These are phyloP conservation scores for Hetaerina titia DNA, from an alignment of 2,888 invertebrate species.

Conservation along the genomic window DNA sequence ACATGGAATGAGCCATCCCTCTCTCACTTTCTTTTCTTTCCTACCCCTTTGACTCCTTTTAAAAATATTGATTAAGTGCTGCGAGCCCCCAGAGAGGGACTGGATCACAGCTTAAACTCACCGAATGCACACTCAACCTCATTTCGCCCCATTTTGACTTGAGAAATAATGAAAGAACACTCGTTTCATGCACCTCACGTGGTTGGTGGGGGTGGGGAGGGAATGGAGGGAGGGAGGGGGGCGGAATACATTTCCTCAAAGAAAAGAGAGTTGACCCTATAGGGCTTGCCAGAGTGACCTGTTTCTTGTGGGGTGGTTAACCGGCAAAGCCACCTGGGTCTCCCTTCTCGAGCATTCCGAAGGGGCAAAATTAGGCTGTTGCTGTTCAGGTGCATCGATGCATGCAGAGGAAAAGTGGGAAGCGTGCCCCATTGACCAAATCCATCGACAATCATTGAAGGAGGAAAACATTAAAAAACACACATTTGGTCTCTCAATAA, in stretches of 20 bases:
- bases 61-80: slow-evolving; percentile 7
- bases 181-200: neutral
- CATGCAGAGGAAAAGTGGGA: slow-evolving; percentile 50
- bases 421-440: neutral
- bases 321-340: neutral
- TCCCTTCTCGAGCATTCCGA: neutral
- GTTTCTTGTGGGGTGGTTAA: neutral
- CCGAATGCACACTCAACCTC: neutral
- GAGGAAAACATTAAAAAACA: slow-evolving; percentile 63
- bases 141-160: neutral
- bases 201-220: neutral
- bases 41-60: neutral
- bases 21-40: neutral
- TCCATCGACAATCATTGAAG: slow-evolving; percentile 29
- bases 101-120: slow-evolving; percentile 1
- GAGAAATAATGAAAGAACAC: neutral
- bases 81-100: neutral
- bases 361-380: neutral
- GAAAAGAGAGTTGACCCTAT: neutral
- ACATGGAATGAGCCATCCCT: neutral
- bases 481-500: slow-evolving; percentile 54
- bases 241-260: neutral
- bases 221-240: neutral
- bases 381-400: neutral
- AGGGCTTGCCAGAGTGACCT: neutral